Percentiles rank a stretch among this genome's conserved stretches.
Conservation (phyloP, 2,113 vertebrate species). For the Caranx ignobilis region DNA sequence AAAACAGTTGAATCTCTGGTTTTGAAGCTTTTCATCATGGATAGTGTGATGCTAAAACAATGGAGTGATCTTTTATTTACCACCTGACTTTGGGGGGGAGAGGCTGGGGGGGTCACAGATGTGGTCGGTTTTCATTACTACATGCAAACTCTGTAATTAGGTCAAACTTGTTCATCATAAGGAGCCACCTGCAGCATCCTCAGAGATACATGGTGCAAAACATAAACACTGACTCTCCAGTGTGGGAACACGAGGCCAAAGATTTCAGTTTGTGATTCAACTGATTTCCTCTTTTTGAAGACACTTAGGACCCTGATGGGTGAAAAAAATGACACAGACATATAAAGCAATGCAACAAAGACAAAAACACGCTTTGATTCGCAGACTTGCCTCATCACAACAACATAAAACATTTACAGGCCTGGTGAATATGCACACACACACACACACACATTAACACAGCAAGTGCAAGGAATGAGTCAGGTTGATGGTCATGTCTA, state of each 20-base stretch:
- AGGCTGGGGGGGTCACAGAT: not conserved
- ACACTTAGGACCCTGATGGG: not conserved
- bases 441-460: constrained; percentile 6
- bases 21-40: not conserved
- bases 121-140: not conserved
- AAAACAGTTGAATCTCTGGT: too few relatives aligned
- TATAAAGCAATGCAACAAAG: not conserved
- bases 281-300: not conserved
- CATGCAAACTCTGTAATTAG: not conserved
- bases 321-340: not conserved
- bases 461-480: not conserved
- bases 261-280: not conserved
- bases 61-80: not conserved
- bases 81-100: not conserved
- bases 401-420: constrained; percentile 25
- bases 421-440: not conserved
- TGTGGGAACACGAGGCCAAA: not conserved
- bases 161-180: not conserved
- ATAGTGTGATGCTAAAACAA: not conserved
- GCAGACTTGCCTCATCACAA: not conserved
- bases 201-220: not conserved
- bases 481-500: constrained; percentile 2
- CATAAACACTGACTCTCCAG: not conserved
- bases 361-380: constrained; percentile 19
- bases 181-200: not conserved